Conservation (phyloP, 1,140 invertebrate species). For the Drosophila sturtevanti region DNA sequence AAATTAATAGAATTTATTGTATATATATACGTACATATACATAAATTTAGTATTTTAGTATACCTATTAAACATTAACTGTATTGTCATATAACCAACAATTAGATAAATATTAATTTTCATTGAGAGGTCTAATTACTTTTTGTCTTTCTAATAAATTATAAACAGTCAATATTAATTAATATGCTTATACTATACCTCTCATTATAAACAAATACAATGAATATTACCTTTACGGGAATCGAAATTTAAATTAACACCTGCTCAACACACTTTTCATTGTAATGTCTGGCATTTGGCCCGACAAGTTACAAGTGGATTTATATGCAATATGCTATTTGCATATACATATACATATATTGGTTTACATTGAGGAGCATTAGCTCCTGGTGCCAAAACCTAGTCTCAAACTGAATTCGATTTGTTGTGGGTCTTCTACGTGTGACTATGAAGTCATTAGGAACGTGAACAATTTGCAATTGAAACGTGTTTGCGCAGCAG, state of each 20-base stretch:
- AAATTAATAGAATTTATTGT: too few species aligned
- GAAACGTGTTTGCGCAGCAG: constrained; percentile 37
- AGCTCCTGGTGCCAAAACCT: constrained; percentile 1
- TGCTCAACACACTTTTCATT: constrained; percentile 4
- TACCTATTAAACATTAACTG: too few species aligned
- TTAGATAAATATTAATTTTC: not conserved
- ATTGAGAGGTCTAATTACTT: not conserved
- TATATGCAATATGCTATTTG: not conserved
- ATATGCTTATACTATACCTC: not conserved
- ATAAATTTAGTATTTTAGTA: too few species aligned
- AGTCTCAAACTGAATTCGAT: constrained; percentile 22
- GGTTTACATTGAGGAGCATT: not conserved
- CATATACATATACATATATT: not conserved
- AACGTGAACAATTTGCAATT: constrained; percentile 60
- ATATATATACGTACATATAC: too few species aligned
- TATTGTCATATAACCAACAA: too few species aligned
- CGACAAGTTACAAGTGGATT: not conserved
- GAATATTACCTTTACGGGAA: constrained; percentile 5
- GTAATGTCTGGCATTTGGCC: constrained; percentile 29
- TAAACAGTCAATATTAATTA: not conserved
- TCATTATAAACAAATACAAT: not conserved
- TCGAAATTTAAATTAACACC: constrained; percentile 40
- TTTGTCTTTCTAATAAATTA: not conserved
- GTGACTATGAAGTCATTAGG: constrained; percentile 49
- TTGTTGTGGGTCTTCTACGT: constrained; percentile 41